Base-by-base conservation (phyloP, 1,140 invertebrate genomes). In the Diplogasteroides magnus region DNA sequence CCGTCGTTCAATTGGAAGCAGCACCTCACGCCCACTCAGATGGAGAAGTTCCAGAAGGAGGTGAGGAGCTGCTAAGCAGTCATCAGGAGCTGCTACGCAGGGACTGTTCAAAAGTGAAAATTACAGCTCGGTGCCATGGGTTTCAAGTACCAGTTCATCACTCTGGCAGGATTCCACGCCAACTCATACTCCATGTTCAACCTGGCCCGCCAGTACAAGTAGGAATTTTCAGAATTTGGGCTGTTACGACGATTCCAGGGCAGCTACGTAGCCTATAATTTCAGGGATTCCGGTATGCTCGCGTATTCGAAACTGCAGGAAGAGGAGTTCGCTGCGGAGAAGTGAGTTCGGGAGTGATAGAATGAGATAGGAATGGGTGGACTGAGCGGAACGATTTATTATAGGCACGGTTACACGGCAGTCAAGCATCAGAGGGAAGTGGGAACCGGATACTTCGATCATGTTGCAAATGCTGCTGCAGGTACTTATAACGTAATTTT, bases 91-190 rank as follows among this genome's bases (percentile, higher is more conserved):
- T n/a, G n/a, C n/a, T n/a, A n/a, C n/a, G 6, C 28, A 1, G 11
- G 6, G 25, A 26, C 23, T 1, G 23, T 26, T 61, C 28, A 11
- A 56, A 56, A 19, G 23, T 56, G 15, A 19, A 56, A 56, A 26
- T 61, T 61, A 27, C 78, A 84, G 73, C 74, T 84, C 25, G 83
- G 80, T 14, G 75, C 74, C 23, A 83, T 84, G 83, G 83, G 83
- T 55, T 84, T 84, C 78, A 85, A 84, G 70, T 84, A 80, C 66
- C 83, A 84, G 73, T 84, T 84, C 75, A 84, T 84, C 62, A 85
- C 83, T 13, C 71, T 84, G 27, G 83, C 83, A 60, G 83, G 83
- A 66, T 85, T 83, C 77, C 83, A 84, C 67, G 76, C 82, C 37
- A 79, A 84, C 71, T 83, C 81, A 70, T 84, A 83, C 67, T 67